Conservation (phyloP, 2,888 invertebrate species). For the Yponomeuta cagnagella region DNA sequence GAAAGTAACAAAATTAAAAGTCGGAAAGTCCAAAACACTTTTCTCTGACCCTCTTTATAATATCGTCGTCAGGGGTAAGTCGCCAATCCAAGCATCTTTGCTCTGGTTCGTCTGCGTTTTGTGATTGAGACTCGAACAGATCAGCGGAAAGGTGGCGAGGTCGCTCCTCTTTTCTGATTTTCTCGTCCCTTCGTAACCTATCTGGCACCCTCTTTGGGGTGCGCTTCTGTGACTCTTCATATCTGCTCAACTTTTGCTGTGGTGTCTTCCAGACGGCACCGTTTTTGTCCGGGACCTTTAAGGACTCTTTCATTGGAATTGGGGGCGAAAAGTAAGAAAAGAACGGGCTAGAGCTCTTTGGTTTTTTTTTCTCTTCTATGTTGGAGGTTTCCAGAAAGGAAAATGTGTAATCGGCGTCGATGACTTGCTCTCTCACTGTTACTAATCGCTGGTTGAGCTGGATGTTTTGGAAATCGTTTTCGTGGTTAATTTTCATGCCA, state of each 20-base stretch:
- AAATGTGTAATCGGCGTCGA: constrained; percentile 56
- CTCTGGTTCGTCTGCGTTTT: constrained; percentile 44
- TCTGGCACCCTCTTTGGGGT: constrained; percentile 14
- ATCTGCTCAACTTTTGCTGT: constrained; percentile 27
- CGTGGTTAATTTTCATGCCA: constrained; percentile 19
- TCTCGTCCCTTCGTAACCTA: not conserved
- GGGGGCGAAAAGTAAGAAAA: constrained; percentile 60
- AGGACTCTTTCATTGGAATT: constrained; percentile 30
- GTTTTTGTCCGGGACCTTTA: not conserved
- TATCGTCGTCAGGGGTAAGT: constrained; percentile 50
- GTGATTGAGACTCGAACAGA: constrained; percentile 59
- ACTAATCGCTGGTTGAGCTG: constrained; percentile 37
- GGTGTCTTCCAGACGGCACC: constrained; percentile 46
- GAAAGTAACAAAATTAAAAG: constrained; percentile 35
- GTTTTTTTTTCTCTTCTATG: constrained; percentile 39
- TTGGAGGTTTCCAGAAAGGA: constrained; percentile 51
- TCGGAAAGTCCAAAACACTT: constrained; percentile 57
- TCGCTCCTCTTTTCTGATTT: constrained; percentile 22
- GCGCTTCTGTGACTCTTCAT: constrained; percentile 15
- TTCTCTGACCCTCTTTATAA: constrained; percentile 50
- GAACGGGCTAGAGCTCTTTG: constrained; percentile 49
- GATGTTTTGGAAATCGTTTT: constrained; percentile 5
- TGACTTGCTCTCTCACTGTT: constrained; percentile 49
- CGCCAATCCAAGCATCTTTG: constrained; percentile 46
- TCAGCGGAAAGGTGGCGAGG: constrained; percentile 47